A percentile compares a stretch with the other conserved stretches of the same genome.
Evolutionary conservation across 1,140 invertebrate species (phyloP).

Genomic region (Bicyclus anynana): DNA sequence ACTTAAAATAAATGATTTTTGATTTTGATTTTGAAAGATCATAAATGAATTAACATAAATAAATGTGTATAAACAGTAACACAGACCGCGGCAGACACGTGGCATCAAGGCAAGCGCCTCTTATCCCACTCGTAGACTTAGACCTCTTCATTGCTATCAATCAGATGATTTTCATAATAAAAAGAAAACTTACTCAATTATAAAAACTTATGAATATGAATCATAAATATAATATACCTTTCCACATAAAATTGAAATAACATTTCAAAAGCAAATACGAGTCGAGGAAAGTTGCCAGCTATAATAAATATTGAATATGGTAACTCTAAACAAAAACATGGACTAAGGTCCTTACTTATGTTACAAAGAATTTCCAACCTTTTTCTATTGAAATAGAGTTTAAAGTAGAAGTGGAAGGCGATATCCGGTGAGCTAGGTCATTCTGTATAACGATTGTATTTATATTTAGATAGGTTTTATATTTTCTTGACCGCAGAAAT

Average conservation of each 20-base stretch:
- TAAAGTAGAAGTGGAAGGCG: neutral
- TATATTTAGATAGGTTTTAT: conserved; percentile 47
- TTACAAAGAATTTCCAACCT: neutral
- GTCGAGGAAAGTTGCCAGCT: conserved; percentile 19
- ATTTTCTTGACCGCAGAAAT: conserved; percentile 40
- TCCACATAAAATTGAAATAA: conserved; percentile 14
- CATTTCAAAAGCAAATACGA: conserved; percentile 14
- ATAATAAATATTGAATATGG: conserved; percentile 28
- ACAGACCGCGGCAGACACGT: too few relatives aligned
- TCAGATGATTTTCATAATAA: too few relatives aligned
- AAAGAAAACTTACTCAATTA: too few relatives aligned
- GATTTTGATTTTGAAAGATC: too few relatives aligned
- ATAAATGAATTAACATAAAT: too few relatives aligned
- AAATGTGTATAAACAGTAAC: too few relatives aligned
- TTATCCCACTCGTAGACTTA: too few relatives aligned
- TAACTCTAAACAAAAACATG: conserved; percentile 20
- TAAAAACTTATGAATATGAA: too few relatives aligned
- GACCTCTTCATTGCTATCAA: too few relatives aligned
- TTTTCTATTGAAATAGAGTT: neutral
- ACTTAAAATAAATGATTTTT: too few relatives aligned
- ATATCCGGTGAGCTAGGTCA: conserved; percentile 25
- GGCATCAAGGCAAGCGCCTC: too few relatives aligned
- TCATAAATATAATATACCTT: neutral
- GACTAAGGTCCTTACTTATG: neutral
- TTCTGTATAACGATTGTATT: conserved; percentile 28